A percentile compares a stretch with the other conserved stretches of the same genome.
Evolutionary conservation across 2,113 vertebrate species (phyloP).

Genomic region (Seriola rivoliana): DNA sequence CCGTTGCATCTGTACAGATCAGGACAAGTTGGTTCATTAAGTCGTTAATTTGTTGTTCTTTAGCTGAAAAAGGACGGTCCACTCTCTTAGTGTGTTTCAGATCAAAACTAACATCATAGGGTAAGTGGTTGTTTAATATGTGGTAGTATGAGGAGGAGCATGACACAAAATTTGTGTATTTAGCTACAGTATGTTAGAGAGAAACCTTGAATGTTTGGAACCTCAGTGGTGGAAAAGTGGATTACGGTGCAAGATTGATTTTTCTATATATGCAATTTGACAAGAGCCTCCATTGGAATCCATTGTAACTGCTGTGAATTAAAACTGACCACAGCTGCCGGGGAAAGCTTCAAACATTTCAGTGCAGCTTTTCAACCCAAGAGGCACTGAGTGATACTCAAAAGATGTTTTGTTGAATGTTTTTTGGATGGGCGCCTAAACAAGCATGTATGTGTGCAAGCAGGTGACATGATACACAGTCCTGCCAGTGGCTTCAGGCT

Average conservation of each 20-base stretch:
- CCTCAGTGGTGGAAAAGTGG: not conserved
- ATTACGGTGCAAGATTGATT: not conserved
- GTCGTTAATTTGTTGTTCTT: too few species aligned
- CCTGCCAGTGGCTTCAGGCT: not conserved
- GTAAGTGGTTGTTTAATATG: not conserved
- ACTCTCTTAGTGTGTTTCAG: not conserved
- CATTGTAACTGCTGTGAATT: not conserved
- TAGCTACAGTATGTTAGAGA: not conserved
- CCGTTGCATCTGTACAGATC: conserved; percentile 79
- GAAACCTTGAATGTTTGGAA: not conserved
- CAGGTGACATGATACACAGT: not conserved
- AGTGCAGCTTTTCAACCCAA: not conserved
- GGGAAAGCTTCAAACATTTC: not conserved
- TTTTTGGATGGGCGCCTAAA: not conserved
- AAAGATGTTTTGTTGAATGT: not conserved
- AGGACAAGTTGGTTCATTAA: not conserved
- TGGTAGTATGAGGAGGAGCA: not conserved
- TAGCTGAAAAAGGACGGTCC: not conserved
- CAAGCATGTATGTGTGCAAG: not conserved
- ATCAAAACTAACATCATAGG: not conserved
- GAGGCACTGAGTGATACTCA: not conserved
- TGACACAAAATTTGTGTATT: not conserved
- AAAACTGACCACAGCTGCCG: not conserved
- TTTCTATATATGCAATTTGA: not conserved
- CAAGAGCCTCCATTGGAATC: not conserved